Percentiles rank a stretch among this genome's conserved stretches.
Evolutionary conservation across 2,888 invertebrate genomes (phyloP).

Genomic region (Macroteleia sp.): DNA sequence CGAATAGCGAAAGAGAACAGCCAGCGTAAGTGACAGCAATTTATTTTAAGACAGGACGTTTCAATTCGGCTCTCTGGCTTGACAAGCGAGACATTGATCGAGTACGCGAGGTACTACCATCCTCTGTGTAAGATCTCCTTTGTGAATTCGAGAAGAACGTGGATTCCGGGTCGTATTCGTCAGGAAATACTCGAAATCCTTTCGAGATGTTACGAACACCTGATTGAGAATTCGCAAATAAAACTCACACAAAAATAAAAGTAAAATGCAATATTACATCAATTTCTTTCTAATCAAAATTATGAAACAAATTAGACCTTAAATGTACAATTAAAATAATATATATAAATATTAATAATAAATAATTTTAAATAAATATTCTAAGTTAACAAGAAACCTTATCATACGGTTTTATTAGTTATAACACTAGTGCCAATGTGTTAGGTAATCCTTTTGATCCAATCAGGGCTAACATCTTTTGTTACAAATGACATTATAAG

Average conservation of each 20-base stretch:
- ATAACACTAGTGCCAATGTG: slow-evolving; percentile 17
- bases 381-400: too few relatives aligned
- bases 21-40: slow-evolving; percentile 77
- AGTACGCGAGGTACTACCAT: slow-evolving; percentile 50
- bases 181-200: slow-evolving; percentile 57
- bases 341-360: too few relatives aligned
- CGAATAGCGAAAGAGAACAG: slow-evolving; percentile 63
- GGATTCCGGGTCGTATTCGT: slow-evolving; percentile 52
- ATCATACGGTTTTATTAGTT: not conserved
- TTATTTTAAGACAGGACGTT: slow-evolving; percentile 77
- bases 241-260: slow-evolving; percentile 11
- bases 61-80: slow-evolving; percentile 76
- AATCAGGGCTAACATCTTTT: not conserved
- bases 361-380: too few relatives aligned
- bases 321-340: too few relatives aligned
- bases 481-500: not conserved
- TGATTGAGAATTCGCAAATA: slow-evolving; percentile 47
- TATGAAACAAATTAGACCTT: too few relatives aligned
- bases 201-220: slow-evolving; percentile 36
- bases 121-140: slow-evolving; percentile 53
- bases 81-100: slow-evolving; percentile 61
- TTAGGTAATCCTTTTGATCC: not conserved
- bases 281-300: too few relatives aligned
- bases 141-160: slow-evolving; percentile 58
- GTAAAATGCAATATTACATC: not conserved